These are phyloP conservation scores for Sebastes schlegelii DNA, from an alignment of 2,113 vertebrate species.

Conservation along the genomic window DNA sequence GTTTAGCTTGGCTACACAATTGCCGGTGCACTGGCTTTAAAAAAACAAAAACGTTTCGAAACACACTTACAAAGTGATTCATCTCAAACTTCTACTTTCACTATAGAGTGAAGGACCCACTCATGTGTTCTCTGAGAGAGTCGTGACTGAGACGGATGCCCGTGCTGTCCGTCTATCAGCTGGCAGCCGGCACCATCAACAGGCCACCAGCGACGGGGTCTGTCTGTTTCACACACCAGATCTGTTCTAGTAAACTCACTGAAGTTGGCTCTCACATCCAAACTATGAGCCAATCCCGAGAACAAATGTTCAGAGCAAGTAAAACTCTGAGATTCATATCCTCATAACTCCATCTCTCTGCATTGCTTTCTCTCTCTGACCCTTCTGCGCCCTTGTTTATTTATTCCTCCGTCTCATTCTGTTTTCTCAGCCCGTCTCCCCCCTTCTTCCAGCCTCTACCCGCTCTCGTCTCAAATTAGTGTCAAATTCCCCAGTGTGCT, in stretches of 20 bases:
- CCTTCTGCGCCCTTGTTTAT: conserved; percentile 52
- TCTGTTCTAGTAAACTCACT: conserved; percentile 65
- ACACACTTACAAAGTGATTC: conserved; percentile 37
- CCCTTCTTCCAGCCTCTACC: conserved; percentile 33
- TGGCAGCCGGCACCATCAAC: conserved; percentile 63
- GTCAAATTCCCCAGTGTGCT: conserved; percentile 75
- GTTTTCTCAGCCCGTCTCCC: conserved; percentile 50
- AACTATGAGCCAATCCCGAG: conserved; percentile 43
- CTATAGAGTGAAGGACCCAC: background rate
- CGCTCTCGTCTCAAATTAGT: conserved; percentile 64
- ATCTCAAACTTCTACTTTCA: conserved; percentile 34
- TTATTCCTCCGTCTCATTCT: conserved; percentile 46
- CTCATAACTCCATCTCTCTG: conserved; percentile 34
- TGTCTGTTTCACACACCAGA: conserved; percentile 65
- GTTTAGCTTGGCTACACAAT: background rate
- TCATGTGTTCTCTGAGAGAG: conserved; percentile 30
- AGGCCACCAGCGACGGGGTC: conserved; percentile 42
- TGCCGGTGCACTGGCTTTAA: background rate
- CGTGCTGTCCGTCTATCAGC: conserved; percentile 68
- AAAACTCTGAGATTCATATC: conserved; percentile 54
- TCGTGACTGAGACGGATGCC: conserved; percentile 55
- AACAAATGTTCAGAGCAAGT: conserved; percentile 67
- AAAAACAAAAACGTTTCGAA: background rate
- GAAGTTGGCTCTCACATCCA: conserved; percentile 59
- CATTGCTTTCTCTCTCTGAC: conserved; percentile 45